Conservation (phyloP, 1,140 invertebrate genomes). For the Daktulosphaira vitifoliae region DNA sequence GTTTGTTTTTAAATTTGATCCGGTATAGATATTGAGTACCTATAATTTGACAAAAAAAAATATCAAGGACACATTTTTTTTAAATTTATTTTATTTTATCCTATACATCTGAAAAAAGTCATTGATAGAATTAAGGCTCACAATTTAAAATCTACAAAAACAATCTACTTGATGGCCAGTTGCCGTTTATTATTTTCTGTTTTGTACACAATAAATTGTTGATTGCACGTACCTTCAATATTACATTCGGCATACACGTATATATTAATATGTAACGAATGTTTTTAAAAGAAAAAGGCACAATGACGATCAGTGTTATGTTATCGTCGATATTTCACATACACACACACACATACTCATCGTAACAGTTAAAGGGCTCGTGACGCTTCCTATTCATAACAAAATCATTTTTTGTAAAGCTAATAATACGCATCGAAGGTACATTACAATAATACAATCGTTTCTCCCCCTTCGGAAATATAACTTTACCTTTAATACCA, state of each 20-base stretch:
- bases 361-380: constrained; percentile 26
- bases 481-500: constrained; percentile 10
- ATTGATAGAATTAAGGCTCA: too few species aligned
- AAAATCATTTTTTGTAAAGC: constrained; percentile 30
- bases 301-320: constrained; percentile 12
- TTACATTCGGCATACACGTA: too few species aligned
- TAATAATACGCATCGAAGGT: constrained; percentile 17
- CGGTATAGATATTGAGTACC: constrained; percentile 13
- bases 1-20: neutral
- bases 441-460: constrained; percentile 28
- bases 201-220: too few species aligned
- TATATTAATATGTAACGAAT: too few species aligned
- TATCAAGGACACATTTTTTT: too few species aligned
- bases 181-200: too few species aligned
- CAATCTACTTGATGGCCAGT: too few species aligned
- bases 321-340: constrained; percentile 10
- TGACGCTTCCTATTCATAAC: constrained; percentile 31
- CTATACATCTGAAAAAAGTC: too few species aligned
- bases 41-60: too few species aligned
- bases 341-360: neutral
- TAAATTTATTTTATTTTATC: too few species aligned
- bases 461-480: constrained; percentile 18
- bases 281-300: constrained; percentile 16
- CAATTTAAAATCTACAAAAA: too few species aligned
- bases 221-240: too few species aligned